Evolutionary conservation across 2,113 vertebrate species (phyloP).

Genomic region (Clarias gariepinus): DNA sequence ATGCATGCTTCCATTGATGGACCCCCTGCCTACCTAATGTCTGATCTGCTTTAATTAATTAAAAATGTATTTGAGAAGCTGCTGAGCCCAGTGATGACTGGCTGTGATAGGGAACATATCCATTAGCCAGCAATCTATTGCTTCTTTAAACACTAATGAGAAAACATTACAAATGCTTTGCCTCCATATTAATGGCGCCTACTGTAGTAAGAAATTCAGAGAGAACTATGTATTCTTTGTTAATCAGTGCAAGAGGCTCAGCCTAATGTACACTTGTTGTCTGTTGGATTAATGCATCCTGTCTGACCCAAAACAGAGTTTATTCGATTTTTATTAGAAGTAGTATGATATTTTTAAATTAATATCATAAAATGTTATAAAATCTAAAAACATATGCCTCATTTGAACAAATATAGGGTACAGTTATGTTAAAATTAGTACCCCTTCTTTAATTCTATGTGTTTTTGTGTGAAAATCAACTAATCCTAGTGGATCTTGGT

Average conservation of each 20-base stretch:
- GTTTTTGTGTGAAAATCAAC: too few relatives aligned
- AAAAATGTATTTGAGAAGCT: not conserved
- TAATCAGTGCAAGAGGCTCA: conserved; percentile 11
- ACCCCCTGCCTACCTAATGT: not conserved
- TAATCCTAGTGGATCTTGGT: too few relatives aligned
- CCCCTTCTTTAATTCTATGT: too few relatives aligned
- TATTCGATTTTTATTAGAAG: not conserved
- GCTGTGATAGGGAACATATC: not conserved
- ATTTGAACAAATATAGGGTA: not conserved
- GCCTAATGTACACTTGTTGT: conserved; percentile 12
- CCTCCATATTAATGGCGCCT: conserved; percentile 2
- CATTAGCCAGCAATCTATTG: not conserved
- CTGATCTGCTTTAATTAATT: not conserved
- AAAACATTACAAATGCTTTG: conserved; percentile 22
- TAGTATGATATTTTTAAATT: not conserved
- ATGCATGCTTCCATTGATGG: not conserved
- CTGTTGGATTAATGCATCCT: conserved; percentile 12
- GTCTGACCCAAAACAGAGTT: not conserved
- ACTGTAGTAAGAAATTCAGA: not conserved
- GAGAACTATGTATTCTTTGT: not conserved
- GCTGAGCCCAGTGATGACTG: not conserved
- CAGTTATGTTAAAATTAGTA: too few relatives aligned
- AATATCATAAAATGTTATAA: not conserved
- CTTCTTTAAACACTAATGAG: conserved; percentile 13
- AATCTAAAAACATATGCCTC: not conserved